Evolutionary conservation across 2,888 invertebrate species (phyloP).

Genomic region (Galeopsomyia nigrocyanea): DNA sequence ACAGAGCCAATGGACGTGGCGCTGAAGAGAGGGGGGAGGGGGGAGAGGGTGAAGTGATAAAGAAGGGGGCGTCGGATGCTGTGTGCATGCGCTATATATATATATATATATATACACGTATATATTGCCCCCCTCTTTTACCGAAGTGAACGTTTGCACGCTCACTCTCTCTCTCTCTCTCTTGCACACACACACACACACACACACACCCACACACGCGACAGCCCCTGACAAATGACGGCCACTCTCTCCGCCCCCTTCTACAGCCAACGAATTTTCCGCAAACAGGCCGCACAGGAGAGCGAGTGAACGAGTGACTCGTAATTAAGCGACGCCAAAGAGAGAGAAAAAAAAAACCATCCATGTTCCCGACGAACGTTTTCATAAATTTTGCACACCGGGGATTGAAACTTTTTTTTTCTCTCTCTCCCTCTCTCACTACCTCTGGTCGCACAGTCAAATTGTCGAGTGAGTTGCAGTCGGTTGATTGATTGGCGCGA

Average conservation of each 20-base stretch:
- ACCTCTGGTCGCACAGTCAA: conserved; percentile 1
- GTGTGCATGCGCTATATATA: conserved; percentile 12
- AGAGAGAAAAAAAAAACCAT: conserved; percentile 32
- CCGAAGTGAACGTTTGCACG: too few relatives aligned
- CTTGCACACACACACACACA: conserved; percentile 45
- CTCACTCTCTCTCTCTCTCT: conserved; percentile 18
- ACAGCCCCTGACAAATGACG: conserved; percentile 69
- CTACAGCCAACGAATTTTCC: conserved; percentile 40
- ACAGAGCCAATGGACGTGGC: neutral
- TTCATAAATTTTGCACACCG: conserved; percentile 35
- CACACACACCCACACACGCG: conserved; percentile 61
- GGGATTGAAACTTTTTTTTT: conserved; percentile 19
- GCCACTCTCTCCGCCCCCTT: conserved; percentile 47
- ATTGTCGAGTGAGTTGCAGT: conserved; percentile 8
- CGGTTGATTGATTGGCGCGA: conserved; percentile 8
- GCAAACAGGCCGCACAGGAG: conserved; percentile 46
- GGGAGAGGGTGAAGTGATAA: conserved; percentile 13
- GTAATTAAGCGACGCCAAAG: conserved; percentile 38
- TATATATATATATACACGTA: conserved; percentile 5
- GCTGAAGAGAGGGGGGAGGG: neutral
- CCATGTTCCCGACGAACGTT: conserved; percentile 22
- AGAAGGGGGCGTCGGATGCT: conserved; percentile 22
- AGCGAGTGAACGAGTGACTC: conserved; percentile 43
- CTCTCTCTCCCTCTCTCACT: too few relatives aligned
- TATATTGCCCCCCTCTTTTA: conserved; percentile 12